These are phyloP conservation scores for Protaetia brevitarsis DNA, from an alignment of 1,140 invertebrate species.

Conservation along the genomic window DNA sequence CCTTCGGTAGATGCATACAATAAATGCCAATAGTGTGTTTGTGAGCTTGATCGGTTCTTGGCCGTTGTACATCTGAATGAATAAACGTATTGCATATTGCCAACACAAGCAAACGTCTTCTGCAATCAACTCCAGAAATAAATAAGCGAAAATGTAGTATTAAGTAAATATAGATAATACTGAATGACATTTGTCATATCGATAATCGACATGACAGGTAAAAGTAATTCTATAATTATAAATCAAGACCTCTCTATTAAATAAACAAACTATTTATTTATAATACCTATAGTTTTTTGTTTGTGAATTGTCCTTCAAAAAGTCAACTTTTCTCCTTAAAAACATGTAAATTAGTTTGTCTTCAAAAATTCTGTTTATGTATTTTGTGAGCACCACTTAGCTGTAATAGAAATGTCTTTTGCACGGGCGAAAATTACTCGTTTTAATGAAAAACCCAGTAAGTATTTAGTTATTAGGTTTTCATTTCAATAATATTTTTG, in stretches of 20 bases:
- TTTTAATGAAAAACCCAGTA: slow-evolving; percentile 23
- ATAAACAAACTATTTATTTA: slow-evolving; percentile 20
- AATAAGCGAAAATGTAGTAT: too few species aligned
- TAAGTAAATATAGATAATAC: too few species aligned
- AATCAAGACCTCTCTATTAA: slow-evolving; percentile 15
- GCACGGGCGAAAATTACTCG: slow-evolving; percentile 22
- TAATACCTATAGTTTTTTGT: slow-evolving; percentile 20
- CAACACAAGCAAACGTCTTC: too few species aligned
- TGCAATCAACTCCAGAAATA: too few species aligned
- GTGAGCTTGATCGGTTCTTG: too few species aligned
- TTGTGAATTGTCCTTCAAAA: slow-evolving; percentile 9
- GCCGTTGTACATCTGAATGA: too few species aligned
- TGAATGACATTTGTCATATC: too few species aligned
- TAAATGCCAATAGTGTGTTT: too few species aligned
- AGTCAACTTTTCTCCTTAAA: slow-evolving; percentile 11
- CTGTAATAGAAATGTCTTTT: slow-evolving; percentile 24
- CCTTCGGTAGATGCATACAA: too few species aligned
- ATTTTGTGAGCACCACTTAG: slow-evolving; percentile 19
- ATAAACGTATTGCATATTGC: too few species aligned
- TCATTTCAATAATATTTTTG: not conserved
- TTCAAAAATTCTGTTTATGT: slow-evolving; percentile 20
- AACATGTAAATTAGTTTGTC: slow-evolving; percentile 24
- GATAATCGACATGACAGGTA: too few species aligned
- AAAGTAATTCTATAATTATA: not conserved
- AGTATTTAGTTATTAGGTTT: not conserved